Evolutionary conservation across 2,888 invertebrate species (phyloP).

Genomic region (Sisyra nigra): DNA sequence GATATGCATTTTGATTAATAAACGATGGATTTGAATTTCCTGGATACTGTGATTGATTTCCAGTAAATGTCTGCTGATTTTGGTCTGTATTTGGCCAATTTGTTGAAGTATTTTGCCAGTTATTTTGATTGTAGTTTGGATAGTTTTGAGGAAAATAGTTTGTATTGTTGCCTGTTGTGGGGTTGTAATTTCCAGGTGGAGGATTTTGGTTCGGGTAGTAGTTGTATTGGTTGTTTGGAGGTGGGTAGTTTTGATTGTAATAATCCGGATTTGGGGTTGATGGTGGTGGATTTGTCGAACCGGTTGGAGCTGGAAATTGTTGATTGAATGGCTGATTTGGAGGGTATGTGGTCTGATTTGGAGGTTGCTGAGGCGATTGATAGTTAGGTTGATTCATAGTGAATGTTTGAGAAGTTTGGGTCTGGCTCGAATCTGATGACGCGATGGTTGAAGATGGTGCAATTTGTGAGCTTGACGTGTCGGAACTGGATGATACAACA

Average conservation of each 20-base stretch:
- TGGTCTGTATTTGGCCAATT: constrained; percentile 18
- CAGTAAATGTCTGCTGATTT: constrained; percentile 6
- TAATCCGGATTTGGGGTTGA: constrained; percentile 4
- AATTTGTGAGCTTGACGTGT: background rate
- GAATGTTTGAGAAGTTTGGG: constrained; percentile 24
- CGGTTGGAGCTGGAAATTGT: constrained; percentile 9
- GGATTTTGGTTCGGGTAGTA: constrained; percentile 3
- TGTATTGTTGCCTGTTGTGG: background rate
- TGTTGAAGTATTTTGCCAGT: constrained; percentile 1
- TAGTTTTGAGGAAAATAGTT: constrained; percentile 7
- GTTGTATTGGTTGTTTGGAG: constrained; percentile 4
- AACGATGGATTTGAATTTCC: background rate
- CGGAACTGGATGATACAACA: background rate
- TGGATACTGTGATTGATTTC: background rate
- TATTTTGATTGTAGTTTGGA: constrained; percentile 10
- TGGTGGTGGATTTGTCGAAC: constrained; percentile 10
- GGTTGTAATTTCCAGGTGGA: background rate
- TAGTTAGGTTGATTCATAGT: constrained; percentile 9
- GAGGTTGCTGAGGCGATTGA: constrained; percentile 29
- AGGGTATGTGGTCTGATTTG: constrained; percentile 22
- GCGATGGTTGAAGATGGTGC: background rate
- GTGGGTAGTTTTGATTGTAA: constrained; percentile 8
- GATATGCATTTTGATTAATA: background rate
- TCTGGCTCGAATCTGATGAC: constrained; percentile 23
- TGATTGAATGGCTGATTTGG: constrained; percentile 10